phyloP scores from a whole-genome alignment of 2,797 vertebrate genomes.

The Cynopterus sphinx region DNA sequence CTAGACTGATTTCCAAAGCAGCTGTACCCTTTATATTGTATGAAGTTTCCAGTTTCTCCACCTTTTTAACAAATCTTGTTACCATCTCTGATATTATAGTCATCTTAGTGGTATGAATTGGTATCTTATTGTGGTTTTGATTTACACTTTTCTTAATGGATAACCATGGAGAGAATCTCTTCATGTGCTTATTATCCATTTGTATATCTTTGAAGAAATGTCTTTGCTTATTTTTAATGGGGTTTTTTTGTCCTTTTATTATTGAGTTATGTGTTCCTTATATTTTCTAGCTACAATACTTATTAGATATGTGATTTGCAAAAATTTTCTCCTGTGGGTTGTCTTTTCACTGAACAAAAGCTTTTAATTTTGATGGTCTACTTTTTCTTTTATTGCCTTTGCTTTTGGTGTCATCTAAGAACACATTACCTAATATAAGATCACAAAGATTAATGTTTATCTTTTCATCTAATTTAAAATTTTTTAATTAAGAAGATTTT shows the following conservation, averaged over 20 bases:
- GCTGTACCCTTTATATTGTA: not conserved
- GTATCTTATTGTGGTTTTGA: constrained; percentile 31
- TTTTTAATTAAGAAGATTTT: constrained; percentile 8
- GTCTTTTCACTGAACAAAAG: not conserved
- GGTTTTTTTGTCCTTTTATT: not conserved
- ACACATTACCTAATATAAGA: not conserved
- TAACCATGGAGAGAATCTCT: constrained; percentile 11
- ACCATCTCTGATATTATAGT: not conserved
- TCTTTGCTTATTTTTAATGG: not conserved
- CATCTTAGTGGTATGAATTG: not conserved
- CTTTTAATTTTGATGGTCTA: not conserved
- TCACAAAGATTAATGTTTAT: not conserved
- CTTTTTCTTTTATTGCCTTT: not conserved
- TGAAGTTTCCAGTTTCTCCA: not conserved
- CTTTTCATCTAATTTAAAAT: constrained; percentile 8
- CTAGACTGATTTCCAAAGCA: not conserved
- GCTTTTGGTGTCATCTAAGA: not conserved
- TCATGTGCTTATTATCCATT: not conserved
- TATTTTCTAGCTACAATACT: not conserved
- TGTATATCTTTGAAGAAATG: not conserved
- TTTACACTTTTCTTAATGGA: not conserved
- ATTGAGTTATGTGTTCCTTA: not conserved
- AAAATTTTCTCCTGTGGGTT: not conserved
- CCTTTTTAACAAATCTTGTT: not conserved
- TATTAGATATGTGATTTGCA: not conserved